A percentile compares a stretch with the other conserved stretches of the same genome.
These are phyloP conservation scores for Sapajus apella DNA, from an alignment of 2,113 vertebrate species.

Conservation along the genomic window DNA sequence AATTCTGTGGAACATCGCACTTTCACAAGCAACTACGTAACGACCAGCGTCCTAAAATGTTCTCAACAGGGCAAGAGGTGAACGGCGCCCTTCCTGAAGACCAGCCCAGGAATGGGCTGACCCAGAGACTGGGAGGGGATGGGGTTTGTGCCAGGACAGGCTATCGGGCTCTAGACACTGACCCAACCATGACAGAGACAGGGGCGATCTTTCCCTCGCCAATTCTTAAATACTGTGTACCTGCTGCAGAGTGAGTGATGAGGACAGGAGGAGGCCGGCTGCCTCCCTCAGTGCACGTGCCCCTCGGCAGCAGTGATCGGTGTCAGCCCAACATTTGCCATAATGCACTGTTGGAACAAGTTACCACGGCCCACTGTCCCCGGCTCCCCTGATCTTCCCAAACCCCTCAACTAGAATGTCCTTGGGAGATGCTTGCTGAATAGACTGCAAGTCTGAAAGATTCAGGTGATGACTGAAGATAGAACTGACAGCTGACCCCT, in stretches of 20 bases:
- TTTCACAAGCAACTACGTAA: background rate
- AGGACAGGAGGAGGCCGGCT: background rate
- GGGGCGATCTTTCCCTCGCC: background rate
- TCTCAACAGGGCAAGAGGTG: background rate
- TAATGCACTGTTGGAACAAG: background rate
- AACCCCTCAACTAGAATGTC: background rate
- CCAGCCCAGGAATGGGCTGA: background rate
- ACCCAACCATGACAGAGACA: fast-evolving
- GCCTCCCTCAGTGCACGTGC: background rate
- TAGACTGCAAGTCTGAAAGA: background rate
- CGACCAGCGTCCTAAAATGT: background rate
- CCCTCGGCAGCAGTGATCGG: fast-evolving
- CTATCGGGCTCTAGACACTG: background rate
- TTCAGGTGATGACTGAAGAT: background rate
- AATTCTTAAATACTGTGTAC: fast-evolving
- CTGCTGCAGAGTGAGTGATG: background rate
- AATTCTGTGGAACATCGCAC: fast-evolving
- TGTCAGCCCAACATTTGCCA: fast-evolving
- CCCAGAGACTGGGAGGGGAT: background rate
- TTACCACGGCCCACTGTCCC: fast-evolving
- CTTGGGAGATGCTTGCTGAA: background rate
- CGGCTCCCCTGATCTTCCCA: background rate
- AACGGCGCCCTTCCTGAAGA: background rate
- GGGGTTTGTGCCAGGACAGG: background rate
- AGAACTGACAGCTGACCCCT: background rate